Conservation (phyloP, 2,888 invertebrate species). For the Xestia rhomboidea region DNA sequence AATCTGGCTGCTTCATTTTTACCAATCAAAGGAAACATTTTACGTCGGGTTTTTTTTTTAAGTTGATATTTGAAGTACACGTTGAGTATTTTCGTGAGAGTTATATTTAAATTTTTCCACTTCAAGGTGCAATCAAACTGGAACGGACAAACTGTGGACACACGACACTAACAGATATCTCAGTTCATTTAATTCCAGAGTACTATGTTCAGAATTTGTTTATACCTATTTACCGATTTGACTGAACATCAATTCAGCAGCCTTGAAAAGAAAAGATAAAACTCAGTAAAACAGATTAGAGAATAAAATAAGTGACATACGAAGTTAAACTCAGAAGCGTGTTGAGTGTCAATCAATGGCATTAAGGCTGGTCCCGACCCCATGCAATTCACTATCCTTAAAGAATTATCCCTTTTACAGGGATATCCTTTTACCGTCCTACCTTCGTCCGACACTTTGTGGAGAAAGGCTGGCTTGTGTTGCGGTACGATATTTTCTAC, state of each 20-base stretch:
- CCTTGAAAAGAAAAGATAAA: neutral
- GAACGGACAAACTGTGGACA: neutral
- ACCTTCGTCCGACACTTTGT: slow-evolving; percentile 18
- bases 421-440: slow-evolving; percentile 39
- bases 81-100: neutral
- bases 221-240: neutral
- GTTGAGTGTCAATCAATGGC: slow-evolving; percentile 51
- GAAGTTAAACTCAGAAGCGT: slow-evolving; percentile 8
- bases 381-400: slow-evolving; percentile 51
- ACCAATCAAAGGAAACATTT: slow-evolving; percentile 30
- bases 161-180: neutral
- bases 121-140: neutral
- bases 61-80: neutral
- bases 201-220: neutral
- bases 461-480: slow-evolving; percentile 11
- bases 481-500: slow-evolving; percentile 8
- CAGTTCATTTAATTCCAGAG: neutral
- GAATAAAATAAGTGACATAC: slow-evolving; percentile 7
- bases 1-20: slow-evolving; percentile 27
- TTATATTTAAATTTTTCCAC: neutral
- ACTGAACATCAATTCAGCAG: neutral
- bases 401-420: slow-evolving; percentile 54
- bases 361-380: slow-evolving; percentile 12
- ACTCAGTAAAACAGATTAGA: neutral
- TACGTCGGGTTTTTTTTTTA: neutral